A percentile compares a stretch with the other conserved stretches of the same genome.
Evolutionary conservation across 1,140 invertebrate species (phyloP).

Genomic region (Pseudomyrmex pallidus): DNA sequence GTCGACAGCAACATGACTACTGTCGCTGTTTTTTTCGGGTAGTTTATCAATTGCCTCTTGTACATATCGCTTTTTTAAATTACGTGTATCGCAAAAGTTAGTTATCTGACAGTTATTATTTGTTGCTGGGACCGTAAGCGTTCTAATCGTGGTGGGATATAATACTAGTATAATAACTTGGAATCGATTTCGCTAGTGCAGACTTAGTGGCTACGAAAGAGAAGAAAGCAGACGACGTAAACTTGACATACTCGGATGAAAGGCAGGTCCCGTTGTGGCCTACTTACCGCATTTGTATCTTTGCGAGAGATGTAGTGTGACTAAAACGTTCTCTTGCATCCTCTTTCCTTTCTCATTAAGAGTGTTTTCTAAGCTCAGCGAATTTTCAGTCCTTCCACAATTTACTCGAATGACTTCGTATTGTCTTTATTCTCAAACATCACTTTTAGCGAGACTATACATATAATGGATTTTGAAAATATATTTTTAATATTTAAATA

Average conservation of each 20-base stretch:
- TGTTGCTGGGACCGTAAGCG: not conserved
- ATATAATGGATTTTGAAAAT: not conserved
- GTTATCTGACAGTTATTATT: not conserved
- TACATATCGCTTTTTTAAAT: not conserved
- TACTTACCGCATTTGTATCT: constrained; percentile 82
- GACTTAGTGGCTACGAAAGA: constrained; percentile 17
- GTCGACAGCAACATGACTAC: no score
- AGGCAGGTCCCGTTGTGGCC: constrained; percentile 84
- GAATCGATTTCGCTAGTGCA: constrained; percentile 70
- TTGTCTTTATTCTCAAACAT: not conserved
- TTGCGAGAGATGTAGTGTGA: constrained; percentile 56
- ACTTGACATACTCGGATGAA: constrained; percentile 80
- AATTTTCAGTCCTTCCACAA: not conserved
- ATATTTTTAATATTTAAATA: not conserved
- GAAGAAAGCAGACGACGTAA: constrained; percentile 66
- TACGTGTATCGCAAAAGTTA: not conserved
- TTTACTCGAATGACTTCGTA: constrained; percentile 7
- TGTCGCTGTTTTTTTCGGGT: not conserved
- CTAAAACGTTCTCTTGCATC: constrained; percentile 27
- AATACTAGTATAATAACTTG: not conserved
- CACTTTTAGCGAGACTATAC: no score
- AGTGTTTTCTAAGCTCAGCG: not conserved
- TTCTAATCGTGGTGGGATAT: not conserved
- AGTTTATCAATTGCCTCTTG: not conserved
- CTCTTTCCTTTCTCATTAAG: no score